Evolutionary conservation across 2,888 invertebrate genomes (phyloP).

Genomic region (Eledona agricola): DNA sequence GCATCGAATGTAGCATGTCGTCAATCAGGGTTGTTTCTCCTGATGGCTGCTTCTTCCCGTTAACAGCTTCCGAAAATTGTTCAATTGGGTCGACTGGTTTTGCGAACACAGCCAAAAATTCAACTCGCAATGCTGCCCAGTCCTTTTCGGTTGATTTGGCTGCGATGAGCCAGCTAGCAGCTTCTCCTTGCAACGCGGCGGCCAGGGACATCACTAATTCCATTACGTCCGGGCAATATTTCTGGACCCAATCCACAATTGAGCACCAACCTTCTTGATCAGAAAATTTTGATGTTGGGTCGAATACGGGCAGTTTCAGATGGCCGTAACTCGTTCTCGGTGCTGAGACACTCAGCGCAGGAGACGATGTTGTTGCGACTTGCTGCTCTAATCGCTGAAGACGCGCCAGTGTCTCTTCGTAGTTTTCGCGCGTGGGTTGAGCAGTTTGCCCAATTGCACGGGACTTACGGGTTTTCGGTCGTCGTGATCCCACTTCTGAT

Average conservation of each 20-base stretch:
- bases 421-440: too few relatives aligned
- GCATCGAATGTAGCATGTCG: conserved; percentile 20
- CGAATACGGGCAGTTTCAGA: conserved; percentile 9
- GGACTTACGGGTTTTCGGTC: too few relatives aligned
- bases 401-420: too few relatives aligned
- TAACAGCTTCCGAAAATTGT: conserved; percentile 20
- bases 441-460: too few relatives aligned
- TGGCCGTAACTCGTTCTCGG: too few relatives aligned
- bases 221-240: conserved; percentile 11
- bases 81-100: conserved; percentile 14
- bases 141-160: conserved; percentile 14
- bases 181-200: conserved; percentile 7
- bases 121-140: conserved; percentile 11
- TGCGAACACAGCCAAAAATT: conserved; percentile 13
- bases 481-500: too few relatives aligned
- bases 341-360: too few relatives aligned
- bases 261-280: conserved; percentile 22
- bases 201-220: conserved; percentile 13
- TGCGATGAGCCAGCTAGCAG: conserved; percentile 4
- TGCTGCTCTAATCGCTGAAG: too few relatives aligned
- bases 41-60: conserved; percentile 2
- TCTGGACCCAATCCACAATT: conserved; percentile 15
- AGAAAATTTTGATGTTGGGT: conserved; percentile 10
- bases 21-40: conserved; percentile 13
- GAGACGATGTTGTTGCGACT: too few relatives aligned